Base-by-base conservation (phyloP, 23 tunicate genomes). In the Ciona savignyi region DNA sequence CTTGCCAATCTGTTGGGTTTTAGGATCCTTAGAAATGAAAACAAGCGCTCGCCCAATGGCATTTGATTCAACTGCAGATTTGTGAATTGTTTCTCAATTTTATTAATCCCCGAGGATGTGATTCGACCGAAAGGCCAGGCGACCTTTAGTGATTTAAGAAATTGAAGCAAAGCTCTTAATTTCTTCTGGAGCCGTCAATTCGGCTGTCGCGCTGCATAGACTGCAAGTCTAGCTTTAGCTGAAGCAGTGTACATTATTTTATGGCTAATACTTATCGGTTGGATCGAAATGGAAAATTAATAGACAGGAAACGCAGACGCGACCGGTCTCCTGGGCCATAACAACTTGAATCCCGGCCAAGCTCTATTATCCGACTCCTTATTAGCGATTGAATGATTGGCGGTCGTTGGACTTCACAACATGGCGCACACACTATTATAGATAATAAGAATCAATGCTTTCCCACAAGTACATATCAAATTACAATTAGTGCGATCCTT, bases 331-430 rank as follows among this genome's bases (percentile, higher is more conserved):
- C 56, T 6, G 56, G 56, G 56, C 11, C 56, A 42, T 9, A 42
- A 42, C 56, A 42, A 42, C 56, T 42, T 42, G 56, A 42, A 42
- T 42, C 56, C 11, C 56, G 56, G 56, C 56, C 56, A 42, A 42
- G 15, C 56, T 42, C 56, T 9, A 42, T 42, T 42, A 42, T 42
- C 15, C 56, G 56, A 42, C 56, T 42, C 56, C 56, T 42, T 42
- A 42, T 42, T 42, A 42, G 56, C 56, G 56, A 42, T 42, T 42
- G 56, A 42, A 42, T 42, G 56, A 42, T 42, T 42, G 56, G 56
- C 56, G 56, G 56, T 6, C 56, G 56, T 42, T 9, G n/a, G n/a
- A n/a, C n/a, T n/a, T n/a, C n/a, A n/a, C n/a, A n/a, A n/a, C n/a
- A n/a, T n/a, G n/a, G n/a, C n/a, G n/a, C n/a, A n/a, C n/a, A n/a